phyloP scores from a whole-genome alignment of 37 sponge, comb jelly and placozoan genomes.

The Beroe forskalii region DNA sequence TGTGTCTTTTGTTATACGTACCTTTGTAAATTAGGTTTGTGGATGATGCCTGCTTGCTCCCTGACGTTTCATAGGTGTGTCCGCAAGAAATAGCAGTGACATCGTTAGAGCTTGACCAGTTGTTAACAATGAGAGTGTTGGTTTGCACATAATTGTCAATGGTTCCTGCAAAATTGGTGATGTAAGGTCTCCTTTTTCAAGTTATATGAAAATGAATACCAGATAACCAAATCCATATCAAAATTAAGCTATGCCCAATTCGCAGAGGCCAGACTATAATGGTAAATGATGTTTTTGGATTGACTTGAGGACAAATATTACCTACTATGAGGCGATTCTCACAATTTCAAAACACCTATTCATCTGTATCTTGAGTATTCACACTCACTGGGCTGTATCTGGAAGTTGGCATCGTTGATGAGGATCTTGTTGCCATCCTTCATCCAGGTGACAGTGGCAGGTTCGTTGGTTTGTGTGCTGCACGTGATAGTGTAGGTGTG shows the following conservation, averaged over 20 bases:
- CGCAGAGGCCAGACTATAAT: no score
- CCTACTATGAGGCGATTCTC: no score
- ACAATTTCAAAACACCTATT: no score
- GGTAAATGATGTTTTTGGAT: no score
- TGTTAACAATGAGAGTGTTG: background rate
- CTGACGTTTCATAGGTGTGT: background rate
- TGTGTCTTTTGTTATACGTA: background rate
- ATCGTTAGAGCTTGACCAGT: constrained; percentile 1
- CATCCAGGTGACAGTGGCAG: constrained; percentile 15
- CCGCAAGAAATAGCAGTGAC: background rate
- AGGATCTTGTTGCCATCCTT: background rate
- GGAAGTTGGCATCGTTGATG: constrained; percentile 39
- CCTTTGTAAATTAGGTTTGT: constrained; percentile 28
- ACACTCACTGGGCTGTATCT: background rate
- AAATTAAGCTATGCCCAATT: no score
- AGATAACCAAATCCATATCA: no score
- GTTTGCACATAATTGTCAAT: constrained; percentile 1
- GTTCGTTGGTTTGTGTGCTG: background rate
- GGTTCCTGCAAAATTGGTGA: background rate
- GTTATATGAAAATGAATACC: no score
- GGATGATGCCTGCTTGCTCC: no score
- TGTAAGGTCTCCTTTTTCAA: no score
- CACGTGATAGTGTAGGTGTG: constrained; percentile 49
- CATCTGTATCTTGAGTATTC: no score
- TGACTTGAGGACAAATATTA: no score